Percentiles rank a stretch among this genome's conserved stretches.
phyloP scores from a whole-genome alignment of 2,797 vertebrate genomes.

The Paguma larvata region DNA sequence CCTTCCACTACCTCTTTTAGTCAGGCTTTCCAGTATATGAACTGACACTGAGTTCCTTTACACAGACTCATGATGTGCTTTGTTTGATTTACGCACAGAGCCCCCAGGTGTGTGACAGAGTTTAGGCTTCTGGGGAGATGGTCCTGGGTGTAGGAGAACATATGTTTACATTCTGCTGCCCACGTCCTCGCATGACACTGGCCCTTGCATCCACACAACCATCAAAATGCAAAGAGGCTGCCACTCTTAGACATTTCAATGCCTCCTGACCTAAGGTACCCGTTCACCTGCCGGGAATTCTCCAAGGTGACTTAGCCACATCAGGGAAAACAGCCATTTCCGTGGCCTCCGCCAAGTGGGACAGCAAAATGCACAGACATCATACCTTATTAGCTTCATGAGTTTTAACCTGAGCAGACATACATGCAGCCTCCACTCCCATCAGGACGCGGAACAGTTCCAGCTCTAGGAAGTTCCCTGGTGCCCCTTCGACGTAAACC shows the following conservation, averaged over 20 bases:
- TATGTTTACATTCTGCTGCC: neutral
- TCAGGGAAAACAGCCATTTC: neutral
- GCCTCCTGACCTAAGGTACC: neutral
- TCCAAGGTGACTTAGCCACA: neutral
- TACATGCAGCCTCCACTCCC: neutral
- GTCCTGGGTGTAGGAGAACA: neutral
- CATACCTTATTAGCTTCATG: neutral
- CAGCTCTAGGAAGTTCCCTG: neutral
- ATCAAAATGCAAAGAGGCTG: neutral
- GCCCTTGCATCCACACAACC: neutral
- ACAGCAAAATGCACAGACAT: neutral
- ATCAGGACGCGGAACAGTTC: neutral
- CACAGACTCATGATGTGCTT: neutral
- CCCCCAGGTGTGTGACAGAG: neutral
- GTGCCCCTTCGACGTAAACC: neutral
- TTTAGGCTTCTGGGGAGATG: neutral
- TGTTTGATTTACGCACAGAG: conserved; percentile 25
- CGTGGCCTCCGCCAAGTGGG: neutral
- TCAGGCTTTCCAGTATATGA: neutral
- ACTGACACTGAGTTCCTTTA: neutral
- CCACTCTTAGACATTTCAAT: neutral
- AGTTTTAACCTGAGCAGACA: neutral
- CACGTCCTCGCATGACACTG: neutral
- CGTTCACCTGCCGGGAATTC: neutral
- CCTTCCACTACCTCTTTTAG: neutral